phyloP scores from a whole-genome alignment of 1,140 invertebrate species.

The Nylanderia fulva region DNA sequence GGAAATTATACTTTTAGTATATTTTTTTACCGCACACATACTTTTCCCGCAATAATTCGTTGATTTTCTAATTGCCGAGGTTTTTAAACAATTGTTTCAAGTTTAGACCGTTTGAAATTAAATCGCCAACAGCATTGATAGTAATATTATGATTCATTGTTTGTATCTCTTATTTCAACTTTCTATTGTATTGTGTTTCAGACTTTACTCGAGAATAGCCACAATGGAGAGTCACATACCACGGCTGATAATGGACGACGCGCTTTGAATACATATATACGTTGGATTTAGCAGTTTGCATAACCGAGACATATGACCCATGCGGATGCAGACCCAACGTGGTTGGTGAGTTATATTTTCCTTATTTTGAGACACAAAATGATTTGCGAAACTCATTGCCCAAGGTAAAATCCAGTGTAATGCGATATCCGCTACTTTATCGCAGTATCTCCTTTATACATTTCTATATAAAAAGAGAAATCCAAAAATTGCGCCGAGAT shows the following conservation, averaged over 20 bases:
- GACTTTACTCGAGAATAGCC: constrained; percentile 6
- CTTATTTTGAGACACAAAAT: constrained; percentile 33
- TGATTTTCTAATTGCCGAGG: no score
- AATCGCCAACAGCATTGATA: neutral
- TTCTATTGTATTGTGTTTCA: constrained; percentile 16
- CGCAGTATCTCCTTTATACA: neutral
- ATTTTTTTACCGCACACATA: no score
- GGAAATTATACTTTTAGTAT: no score
- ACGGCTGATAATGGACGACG: constrained; percentile 49
- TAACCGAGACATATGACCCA: constrained; percentile 41
- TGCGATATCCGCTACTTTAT: neutral
- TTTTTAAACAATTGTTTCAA: no score
- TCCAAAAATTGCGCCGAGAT: neutral
- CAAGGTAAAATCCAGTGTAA: neutral
- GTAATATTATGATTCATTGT: constrained; percentile 30
- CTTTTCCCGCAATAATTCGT: no score
- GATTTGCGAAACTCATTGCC: constrained; percentile 20
- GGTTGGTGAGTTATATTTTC: neutral
- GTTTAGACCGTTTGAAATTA: no score
- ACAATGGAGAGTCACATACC: constrained; percentile 32
- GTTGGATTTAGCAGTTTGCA: constrained; percentile 49
- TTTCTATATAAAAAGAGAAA: neutral
- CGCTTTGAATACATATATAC: constrained; percentile 46
- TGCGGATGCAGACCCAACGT: neutral
- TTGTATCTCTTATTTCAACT: constrained; percentile 42